A percentile compares a stretch with the other conserved stretches of the same genome.
Evolutionary conservation across 23 tunicate genomes (phyloP).

Genomic region (Ascidia mentula): DNA sequence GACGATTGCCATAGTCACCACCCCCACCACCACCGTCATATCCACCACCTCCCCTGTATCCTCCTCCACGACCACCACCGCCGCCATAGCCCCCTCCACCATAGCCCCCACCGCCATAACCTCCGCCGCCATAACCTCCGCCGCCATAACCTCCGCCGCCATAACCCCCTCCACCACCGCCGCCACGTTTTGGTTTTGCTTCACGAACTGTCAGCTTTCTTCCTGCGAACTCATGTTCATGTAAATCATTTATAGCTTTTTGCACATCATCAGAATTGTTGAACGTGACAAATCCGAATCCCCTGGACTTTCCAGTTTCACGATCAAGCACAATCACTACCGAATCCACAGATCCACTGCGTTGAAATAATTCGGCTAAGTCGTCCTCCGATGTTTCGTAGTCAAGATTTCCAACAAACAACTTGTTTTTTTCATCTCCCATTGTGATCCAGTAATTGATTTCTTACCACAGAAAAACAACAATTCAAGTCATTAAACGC

Average conservation of each 20-base stretch:
- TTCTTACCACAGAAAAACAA: too few species aligned
- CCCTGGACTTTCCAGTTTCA: slow-evolving; percentile 57
- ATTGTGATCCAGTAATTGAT: too few species aligned
- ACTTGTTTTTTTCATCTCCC: too few species aligned
- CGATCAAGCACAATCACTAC: slow-evolving; percentile 36
- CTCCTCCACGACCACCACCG: background rate
- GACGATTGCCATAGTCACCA: slow-evolving; percentile 12
- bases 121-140: background rate
- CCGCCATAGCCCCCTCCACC: background rate
- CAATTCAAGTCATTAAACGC: too few species aligned
- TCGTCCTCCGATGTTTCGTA: slow-evolving; percentile 33
- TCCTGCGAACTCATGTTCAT: slow-evolving; percentile 35
- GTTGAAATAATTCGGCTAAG: background rate
- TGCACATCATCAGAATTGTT: slow-evolving; percentile 4
- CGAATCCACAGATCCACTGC: slow-evolving; percentile 17
- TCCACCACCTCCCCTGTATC: background rate
- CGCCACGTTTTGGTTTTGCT: slow-evolving; percentile 25
- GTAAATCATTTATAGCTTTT: slow-evolving; percentile 14
- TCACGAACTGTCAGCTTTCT: slow-evolving; percentile 29
- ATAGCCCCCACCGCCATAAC: background rate
- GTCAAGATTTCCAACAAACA: slow-evolving; percentile 65
- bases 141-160: background rate
- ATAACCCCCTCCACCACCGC: slow-evolving; percentile 37
- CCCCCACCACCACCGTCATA: slow-evolving; percentile 38
- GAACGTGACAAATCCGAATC: slow-evolving; percentile 69